phyloP scores from a whole-genome alignment of 1,140 invertebrate species.

The Heliconius melpomene region DNA sequence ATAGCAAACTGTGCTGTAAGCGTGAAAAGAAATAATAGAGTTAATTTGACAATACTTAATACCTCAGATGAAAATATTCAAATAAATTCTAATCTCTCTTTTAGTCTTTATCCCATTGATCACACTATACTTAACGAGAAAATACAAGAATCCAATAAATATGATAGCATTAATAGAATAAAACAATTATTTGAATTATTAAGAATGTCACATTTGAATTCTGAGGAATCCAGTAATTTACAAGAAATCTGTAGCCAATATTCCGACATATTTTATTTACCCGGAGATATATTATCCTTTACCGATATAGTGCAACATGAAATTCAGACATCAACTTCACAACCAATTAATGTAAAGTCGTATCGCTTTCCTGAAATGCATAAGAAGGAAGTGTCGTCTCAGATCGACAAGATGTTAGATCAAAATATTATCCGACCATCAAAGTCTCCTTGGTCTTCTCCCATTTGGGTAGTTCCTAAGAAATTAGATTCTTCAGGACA shows the following conservation, averaged over 20 bases:
- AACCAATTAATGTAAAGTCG: constrained; percentile 41
- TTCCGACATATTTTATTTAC: constrained; percentile 24
- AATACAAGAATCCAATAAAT: too few relatives aligned
- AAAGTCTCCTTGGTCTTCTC: neutral
- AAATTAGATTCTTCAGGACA: constrained; percentile 14
- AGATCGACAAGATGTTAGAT: constrained; percentile 45
- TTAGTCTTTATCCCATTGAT: too few relatives aligned
- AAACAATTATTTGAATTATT: constrained; percentile 2
- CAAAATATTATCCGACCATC: constrained; percentile 23
- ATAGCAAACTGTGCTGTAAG: constrained; percentile 2
- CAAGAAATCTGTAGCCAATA: constrained; percentile 20
- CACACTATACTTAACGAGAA: too few relatives aligned
- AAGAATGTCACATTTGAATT: constrained; percentile 17
- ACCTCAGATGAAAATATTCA: neutral
- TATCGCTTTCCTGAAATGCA: constrained; percentile 46
- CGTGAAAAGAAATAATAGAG: neutral
- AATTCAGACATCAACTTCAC: constrained; percentile 33
- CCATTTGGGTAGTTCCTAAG: neutral
- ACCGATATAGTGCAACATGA: constrained; percentile 37
- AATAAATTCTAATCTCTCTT: neutral
- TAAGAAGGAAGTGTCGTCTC: constrained; percentile 42
- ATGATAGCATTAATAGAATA: too few relatives aligned
- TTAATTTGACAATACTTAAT: neutral
- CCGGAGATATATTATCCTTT: constrained; percentile 37
- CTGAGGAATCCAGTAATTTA: constrained; percentile 7